Percentiles rank a stretch among this genome's conserved stretches.
Evolutionary conservation across 2,113 vertebrate species (phyloP).

Genomic region (Loxodonta africana): DNA sequence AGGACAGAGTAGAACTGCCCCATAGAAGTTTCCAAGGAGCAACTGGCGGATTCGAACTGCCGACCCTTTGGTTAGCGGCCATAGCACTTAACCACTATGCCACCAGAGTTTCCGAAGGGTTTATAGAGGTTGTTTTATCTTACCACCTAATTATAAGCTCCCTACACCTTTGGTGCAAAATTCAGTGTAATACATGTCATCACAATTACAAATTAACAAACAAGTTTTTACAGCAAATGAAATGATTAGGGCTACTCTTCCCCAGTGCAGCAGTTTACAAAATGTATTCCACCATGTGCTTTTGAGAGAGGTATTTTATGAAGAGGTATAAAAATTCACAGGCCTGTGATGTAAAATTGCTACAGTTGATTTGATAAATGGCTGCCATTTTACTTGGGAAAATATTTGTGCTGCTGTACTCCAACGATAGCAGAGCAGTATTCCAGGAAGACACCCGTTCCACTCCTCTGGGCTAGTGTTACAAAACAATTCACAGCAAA

Average conservation of each 20-base stretch:
- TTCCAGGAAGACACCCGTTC: background rate
- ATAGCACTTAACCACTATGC: no score
- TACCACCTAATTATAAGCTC: background rate
- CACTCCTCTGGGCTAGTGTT: background rate
- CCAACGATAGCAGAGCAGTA: background rate
- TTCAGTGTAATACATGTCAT: background rate
- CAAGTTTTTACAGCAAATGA: slow-evolving; percentile 67
- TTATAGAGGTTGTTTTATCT: background rate
- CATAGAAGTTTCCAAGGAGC: no score
- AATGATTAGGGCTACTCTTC: background rate
- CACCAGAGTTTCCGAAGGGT: background rate
- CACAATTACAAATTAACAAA: slow-evolving; percentile 34
- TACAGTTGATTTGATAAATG: background rate
- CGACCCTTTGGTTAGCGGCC: no score
- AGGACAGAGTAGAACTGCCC: no score
- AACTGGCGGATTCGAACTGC: no score
- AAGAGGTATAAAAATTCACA: slow-evolving; percentile 46
- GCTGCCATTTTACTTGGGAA: slow-evolving; percentile 68
- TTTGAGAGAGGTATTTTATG: slow-evolving; percentile 65
- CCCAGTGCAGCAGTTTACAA: background rate
- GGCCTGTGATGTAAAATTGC: background rate
- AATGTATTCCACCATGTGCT: background rate
- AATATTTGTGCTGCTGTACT: slow-evolving; percentile 46
- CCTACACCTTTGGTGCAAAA: background rate
- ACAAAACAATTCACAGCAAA: slow-evolving; percentile 17